Evolutionary conservation across 2,888 invertebrate genomes (phyloP), one percentile per base, ranked within the genome.

Genomic region (Apamea sordens): DNA sequence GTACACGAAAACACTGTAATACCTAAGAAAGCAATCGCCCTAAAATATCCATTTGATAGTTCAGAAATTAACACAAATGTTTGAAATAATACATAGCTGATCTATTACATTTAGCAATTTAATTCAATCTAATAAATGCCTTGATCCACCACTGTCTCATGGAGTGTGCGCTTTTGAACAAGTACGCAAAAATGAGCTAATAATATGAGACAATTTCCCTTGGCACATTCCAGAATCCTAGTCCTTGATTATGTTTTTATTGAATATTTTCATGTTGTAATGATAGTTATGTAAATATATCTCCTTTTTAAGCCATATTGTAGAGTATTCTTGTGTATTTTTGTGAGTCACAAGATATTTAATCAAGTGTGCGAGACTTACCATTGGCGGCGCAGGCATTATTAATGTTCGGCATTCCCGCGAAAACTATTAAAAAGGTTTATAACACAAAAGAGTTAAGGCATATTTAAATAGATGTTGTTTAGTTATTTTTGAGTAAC

Each of bases 391-490:
- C 93, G 92, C 93, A 92, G 91, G 93, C 92, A 94, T 93, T 96
- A 93, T 94, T 95, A 92, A 94, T 94, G 94, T 95, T 96, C 94
- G 95, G 95, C 95, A 96, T 95, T 94, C 94, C 95, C 95, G 94
- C 92, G 91, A 92, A 90, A 92, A 92, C 88, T 92, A 89, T 87
- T 83, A 91, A 92, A 90, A 87, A 90, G 89, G 92, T 91, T 93
- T 92, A 86, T 92, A 92, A 92, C 92, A 94, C 92, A 94, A 94
- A 93, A 93, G 91, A 92, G 88, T 95, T 95, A 97, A 94, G 96
- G 94, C 96, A 97, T 96, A 96, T 93, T 86, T 92, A 90, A 91
- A 59, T 59, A 59, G 93, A 91, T 94, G 93, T 92, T 94, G 89
- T 89, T 91, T 89, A 86, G 84, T 91, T 87, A 89, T 89, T 90